phyloP scores from a whole-genome alignment of 2,888 invertebrate genomes.

The Nephrotoma flavescens region DNA sequence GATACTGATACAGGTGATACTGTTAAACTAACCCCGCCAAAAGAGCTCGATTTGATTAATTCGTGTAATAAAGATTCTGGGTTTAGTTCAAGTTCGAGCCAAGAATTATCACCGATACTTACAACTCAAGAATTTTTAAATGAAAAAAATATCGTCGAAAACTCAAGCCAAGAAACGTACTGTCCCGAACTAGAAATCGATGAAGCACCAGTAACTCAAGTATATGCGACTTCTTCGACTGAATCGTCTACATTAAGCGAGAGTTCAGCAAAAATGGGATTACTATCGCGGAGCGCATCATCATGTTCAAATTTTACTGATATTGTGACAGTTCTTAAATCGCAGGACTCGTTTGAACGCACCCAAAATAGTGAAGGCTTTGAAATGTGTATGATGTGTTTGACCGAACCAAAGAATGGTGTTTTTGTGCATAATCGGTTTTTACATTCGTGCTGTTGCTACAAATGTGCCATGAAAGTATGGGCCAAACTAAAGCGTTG shows the following conservation, averaged over 20 bases:
- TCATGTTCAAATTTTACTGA: neutral
- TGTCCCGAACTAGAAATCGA: conserved; percentile 6
- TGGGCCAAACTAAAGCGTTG: conserved; percentile 48
- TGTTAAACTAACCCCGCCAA: neutral
- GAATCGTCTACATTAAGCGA: neutral
- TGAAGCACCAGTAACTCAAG: neutral
- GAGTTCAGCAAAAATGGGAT: neutral
- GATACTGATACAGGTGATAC: neutral
- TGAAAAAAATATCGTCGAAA: neutral
- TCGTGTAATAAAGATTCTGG: conserved; percentile 17
- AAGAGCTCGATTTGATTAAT: neutral
- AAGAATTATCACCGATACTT: conserved; percentile 10
- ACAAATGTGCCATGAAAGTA: conserved; percentile 49
- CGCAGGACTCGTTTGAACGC: neutral
- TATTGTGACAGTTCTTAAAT: neutral
- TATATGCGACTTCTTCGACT: neutral
- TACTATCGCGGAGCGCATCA: neutral
- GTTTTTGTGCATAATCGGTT: conserved; percentile 51
- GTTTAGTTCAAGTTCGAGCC: conserved; percentile 18
- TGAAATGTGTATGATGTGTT: conserved; percentile 43
- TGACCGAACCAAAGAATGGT: conserved; percentile 45
- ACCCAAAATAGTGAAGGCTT: neutral
- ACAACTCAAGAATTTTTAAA: neutral
- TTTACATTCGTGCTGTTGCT: conserved; percentile 55
- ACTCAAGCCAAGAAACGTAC: conserved; percentile 8